Evolutionary conservation across 2,797 vertebrate genomes (phyloP), one percentile per base, ranked within the genome.

Genomic region (Neosilurus hyrtlii): DNA sequence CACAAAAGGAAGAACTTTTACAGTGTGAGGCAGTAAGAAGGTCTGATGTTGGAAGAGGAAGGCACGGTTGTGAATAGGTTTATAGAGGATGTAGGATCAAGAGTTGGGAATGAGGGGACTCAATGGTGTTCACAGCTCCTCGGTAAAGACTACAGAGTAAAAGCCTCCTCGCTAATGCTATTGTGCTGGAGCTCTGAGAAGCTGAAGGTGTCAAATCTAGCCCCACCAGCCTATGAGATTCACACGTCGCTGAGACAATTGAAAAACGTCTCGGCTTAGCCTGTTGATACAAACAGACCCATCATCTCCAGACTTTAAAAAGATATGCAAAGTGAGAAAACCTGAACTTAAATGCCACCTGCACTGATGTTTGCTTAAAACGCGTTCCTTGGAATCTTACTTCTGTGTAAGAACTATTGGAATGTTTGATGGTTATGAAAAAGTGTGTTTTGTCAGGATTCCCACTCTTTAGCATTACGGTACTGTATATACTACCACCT

Each of bases 71-170:
- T 88, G 83, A 86, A 89, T 83, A 84, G 82, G 43, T 89, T 87
- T 88, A 88, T 86, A 79, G 88, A 89, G 88, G 86, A 88, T 89
- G 86, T 85, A 56, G 77, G 78, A 79, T 82, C 72, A 82, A 49
- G 37, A 72, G 78, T 68, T 76, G 72, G 72, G 71, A 83, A 61
- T 63, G 75, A 78, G 52, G 78, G 63, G 54, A 54, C 43, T 82
- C 80, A 72, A 72, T 76, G 77, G 49, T 63, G 26, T 84, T 86
- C 79, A 76, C 83, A 83, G 71, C 77, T 85, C 71, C 30, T 26
- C 35, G 74, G 73, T 63, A 87, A 89, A 87, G 80, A 61, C 81
- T 37, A 51, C 84, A 59, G 66, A 83, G 79, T 80, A 81, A 79
- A 66, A 74, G 80, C 30, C 26, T 18, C 49, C 15, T 12, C 49